A percentile compares a stretch with the other conserved stretches of the same genome.
These are phyloP conservation scores for Sinocyclocheilus rhinocerous DNA, from an alignment of 2,113 vertebrate species.

Conservation along the genomic window DNA sequence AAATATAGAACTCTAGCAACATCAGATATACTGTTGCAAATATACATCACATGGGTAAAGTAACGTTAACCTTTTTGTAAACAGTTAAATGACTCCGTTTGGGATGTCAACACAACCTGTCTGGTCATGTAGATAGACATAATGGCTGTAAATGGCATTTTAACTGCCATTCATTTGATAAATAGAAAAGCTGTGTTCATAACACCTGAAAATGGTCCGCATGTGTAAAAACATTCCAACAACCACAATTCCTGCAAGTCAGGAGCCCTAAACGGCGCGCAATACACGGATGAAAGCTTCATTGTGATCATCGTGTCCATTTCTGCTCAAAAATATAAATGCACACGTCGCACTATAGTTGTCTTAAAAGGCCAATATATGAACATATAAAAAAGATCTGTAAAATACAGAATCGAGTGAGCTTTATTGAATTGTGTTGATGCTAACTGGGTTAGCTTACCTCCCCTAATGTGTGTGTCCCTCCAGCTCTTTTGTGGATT, in stretches of 20 bases:
- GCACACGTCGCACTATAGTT: not conserved
- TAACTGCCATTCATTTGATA: not conserved
- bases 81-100: not conserved
- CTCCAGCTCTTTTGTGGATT: not conserved
- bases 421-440: not conserved
- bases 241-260: not conserved
- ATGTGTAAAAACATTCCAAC: not conserved
- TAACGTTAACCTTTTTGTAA: not conserved
- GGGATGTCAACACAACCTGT: not conserved
- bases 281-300: not conserved
- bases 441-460: slow-evolving; percentile 34
- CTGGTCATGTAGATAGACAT: not conserved
- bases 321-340: not conserved
- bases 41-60: not conserved
- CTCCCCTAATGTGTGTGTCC: not conserved
- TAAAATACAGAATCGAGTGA: not conserved
- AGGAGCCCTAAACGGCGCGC: slow-evolving; percentile 11
- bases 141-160: not conserved
- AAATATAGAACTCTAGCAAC: not conserved
- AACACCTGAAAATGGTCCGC: not conserved
- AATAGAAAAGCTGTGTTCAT: not conserved
- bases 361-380: not conserved
- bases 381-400: not conserved
- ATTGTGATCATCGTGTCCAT: not conserved
- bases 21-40: not conserved